phyloP scores from a whole-genome alignment of 1,140 invertebrate species.

The Diabrotica virgifera region DNA sequence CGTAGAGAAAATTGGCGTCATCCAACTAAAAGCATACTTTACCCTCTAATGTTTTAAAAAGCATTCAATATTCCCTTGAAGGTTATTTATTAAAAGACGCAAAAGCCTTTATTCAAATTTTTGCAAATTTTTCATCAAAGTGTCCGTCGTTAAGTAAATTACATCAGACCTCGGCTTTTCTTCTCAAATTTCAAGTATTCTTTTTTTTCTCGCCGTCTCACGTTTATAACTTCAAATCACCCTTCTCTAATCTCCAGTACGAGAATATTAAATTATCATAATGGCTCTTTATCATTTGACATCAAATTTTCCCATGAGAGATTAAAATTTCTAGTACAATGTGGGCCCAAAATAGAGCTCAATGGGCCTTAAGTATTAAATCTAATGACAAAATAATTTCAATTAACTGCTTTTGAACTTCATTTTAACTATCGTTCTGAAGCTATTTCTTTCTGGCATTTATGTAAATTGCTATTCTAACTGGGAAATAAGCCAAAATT shows the following conservation, averaged over 20 bases:
- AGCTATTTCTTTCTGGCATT: no score
- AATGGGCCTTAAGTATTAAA: no score
- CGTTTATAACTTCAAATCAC: background rate
- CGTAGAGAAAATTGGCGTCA: slow-evolving; percentile 7
- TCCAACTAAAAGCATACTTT: background rate
- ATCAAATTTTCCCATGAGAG: no score
- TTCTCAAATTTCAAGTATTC: background rate
- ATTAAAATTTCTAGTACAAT: no score
- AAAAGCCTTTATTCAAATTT: slow-evolving; percentile 3
- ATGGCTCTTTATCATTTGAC: no score
- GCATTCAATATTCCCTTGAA: background rate
- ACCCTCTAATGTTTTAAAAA: background rate
- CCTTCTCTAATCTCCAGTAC: background rate
- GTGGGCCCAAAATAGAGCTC: no score
- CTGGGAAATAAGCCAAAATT: no score
- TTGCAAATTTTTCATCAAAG: background rate
- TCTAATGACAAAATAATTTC: no score
- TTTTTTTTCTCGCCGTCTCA: background rate
- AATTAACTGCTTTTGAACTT: no score
- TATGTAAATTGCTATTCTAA: no score
- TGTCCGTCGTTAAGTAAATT: background rate
- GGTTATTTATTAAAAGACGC: background rate
- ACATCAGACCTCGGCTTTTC: background rate
- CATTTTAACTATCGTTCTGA: no score
- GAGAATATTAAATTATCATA: background rate